Conservation (phyloP, 1,140 invertebrate genomes). For the Pseudomyrmex flavicornis region DNA sequence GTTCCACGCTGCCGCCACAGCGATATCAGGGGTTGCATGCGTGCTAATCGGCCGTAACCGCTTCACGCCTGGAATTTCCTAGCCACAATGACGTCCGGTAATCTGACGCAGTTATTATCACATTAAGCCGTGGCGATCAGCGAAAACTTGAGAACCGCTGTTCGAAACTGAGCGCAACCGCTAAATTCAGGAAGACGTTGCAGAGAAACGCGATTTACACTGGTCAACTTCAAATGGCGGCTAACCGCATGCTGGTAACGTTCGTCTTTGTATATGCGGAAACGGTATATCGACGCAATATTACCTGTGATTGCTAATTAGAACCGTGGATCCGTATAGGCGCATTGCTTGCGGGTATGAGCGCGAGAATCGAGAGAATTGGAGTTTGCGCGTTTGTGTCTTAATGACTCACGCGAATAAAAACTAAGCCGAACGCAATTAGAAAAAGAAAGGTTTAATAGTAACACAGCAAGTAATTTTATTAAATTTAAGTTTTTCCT, state of each 20-base stretch:
- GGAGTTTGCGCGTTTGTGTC: neutral
- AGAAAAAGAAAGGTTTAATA: neutral
- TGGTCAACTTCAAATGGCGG: neutral
- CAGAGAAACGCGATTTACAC: neutral
- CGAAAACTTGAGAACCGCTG: constrained; percentile 34
- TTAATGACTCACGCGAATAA: neutral
- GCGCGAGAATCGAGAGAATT: neutral
- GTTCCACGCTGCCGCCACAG: neutral
- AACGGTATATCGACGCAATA: constrained; percentile 28
- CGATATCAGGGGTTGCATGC: constrained; percentile 16
- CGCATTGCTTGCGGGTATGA: constrained; percentile 44
- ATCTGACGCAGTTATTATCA: constrained; percentile 44
- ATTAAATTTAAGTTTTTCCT: too few relatives aligned
- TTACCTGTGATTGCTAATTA: constrained; percentile 49
- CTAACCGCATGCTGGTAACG: neutral
- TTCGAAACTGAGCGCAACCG: constrained; percentile 12
- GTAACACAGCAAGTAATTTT: neutral
- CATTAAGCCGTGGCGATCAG: constrained; percentile 43
- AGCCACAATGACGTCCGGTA: constrained; percentile 44
- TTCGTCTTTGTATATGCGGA: constrained; percentile 10
- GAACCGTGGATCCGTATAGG: constrained; percentile 18
- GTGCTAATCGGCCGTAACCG: constrained; percentile 55
- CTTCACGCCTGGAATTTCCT: constrained; percentile 39
- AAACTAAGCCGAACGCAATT: neutral
- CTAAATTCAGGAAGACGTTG: neutral